Evolutionary conservation across 2,888 invertebrate genomes (phyloP).

Genomic region (Epinotia ramella): DNA sequence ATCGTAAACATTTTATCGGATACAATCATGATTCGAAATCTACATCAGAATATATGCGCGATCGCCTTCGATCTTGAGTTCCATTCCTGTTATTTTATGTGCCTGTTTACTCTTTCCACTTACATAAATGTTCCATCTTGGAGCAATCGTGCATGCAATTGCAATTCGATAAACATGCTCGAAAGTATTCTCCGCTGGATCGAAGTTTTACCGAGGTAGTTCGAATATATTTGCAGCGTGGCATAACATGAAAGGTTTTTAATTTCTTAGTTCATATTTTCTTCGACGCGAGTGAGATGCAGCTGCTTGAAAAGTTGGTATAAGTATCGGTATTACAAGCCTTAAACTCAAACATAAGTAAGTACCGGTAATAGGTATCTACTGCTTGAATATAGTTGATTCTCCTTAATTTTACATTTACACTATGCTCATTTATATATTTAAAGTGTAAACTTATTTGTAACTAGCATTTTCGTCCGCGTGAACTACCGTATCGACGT

Average conservation of each 20-base stretch:
- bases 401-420: too few species aligned
- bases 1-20: constrained; percentile 14
- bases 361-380: too few species aligned
- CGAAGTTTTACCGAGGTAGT: neutral
- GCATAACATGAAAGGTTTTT: neutral
- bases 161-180: neutral
- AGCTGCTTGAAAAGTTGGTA: neutral
- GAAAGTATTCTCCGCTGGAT: neutral
- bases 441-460: too few species aligned
- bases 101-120: constrained; percentile 14
- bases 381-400: too few species aligned
- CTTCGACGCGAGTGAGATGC: neutral
- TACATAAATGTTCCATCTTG: constrained; percentile 5
- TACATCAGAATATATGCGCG: neutral
- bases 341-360: too few species aligned
- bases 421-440: too few species aligned
- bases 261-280: neutral
- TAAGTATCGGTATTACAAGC: neutral
- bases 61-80: neutral
- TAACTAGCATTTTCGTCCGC: too few species aligned
- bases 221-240: neutral
- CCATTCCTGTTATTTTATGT: constrained; percentile 13
- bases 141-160: neutral
- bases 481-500: too few species aligned
- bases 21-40: constrained; percentile 12